phyloP scores from a whole-genome alignment of 2,888 invertebrate species.

The Lacanobia oleracea region DNA sequence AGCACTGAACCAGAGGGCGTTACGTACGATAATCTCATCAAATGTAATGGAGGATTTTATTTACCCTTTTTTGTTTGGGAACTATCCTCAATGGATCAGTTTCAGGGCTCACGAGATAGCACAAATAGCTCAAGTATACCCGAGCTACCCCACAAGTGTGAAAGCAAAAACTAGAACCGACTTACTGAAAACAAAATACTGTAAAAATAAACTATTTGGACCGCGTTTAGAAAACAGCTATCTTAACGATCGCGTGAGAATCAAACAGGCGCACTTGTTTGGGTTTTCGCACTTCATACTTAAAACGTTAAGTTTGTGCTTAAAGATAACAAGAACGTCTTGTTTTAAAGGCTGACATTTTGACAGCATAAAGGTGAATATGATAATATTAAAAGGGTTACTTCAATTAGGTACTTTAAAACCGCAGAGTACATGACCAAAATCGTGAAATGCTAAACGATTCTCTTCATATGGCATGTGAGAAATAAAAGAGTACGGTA shows the following conservation, averaged over 20 bases:
- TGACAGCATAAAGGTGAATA: constrained; percentile 21
- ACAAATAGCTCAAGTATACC: neutral
- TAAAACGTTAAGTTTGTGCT: constrained; percentile 11
- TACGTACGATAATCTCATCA: too few species aligned
- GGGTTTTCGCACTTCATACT: constrained; percentile 11
- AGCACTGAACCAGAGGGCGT: neutral
- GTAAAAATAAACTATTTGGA: constrained; percentile 2
- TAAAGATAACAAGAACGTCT: constrained; percentile 17
- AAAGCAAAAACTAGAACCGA: neutral
- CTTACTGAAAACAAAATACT: constrained; percentile 1
- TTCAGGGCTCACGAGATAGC: neutral
- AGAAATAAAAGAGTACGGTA: neutral
- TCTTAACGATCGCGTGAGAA: constrained; percentile 47
- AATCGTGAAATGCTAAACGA: constrained; percentile 9
- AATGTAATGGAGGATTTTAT: neutral
- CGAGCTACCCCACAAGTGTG: neutral
- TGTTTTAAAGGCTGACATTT: constrained; percentile 17
- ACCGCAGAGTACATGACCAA: neutral
- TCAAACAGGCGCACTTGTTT: constrained; percentile 33
- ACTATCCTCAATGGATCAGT: neutral
- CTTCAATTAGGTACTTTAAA: neutral
- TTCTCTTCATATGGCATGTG: too few species aligned
- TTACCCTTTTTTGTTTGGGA: neutral
- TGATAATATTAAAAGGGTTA: neutral
- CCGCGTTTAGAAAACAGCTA: constrained; percentile 24